Conservation (phyloP, 2,888 invertebrate species). For the Pardosa pseudoannulata region DNA sequence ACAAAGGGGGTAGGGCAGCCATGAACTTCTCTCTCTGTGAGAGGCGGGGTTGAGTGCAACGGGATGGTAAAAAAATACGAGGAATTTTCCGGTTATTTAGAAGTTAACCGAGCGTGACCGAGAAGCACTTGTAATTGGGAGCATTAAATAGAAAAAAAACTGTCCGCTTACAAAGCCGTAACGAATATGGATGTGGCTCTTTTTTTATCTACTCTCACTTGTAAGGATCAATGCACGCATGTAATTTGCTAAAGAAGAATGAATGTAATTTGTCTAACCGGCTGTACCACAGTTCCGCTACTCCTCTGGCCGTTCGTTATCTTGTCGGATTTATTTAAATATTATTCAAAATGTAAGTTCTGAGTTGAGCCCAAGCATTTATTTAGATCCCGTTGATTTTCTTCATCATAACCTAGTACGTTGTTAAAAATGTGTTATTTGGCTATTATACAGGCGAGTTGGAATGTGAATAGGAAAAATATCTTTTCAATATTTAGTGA, state of each 20-base stretch:
- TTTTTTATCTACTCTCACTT: neutral
- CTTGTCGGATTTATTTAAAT: neutral
- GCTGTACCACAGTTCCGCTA: neutral
- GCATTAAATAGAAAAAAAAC: neutral
- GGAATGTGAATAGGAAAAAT: too few species aligned
- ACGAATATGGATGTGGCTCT: neutral
- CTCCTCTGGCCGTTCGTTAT: too few species aligned
- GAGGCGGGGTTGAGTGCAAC: neutral
- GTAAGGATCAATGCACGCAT: neutral
- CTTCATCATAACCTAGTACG: too few species aligned
- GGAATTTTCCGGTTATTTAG: conserved; percentile 33
- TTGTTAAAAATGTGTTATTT: too few species aligned
- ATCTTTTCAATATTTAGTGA: too few species aligned
- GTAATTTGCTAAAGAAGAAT: neutral
- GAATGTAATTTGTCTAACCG: neutral
- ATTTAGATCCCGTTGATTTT: too few species aligned
- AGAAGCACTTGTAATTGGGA: neutral
- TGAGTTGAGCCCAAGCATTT: too few species aligned
- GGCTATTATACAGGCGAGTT: too few species aligned
- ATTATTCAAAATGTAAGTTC: neutral
- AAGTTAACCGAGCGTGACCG: conserved; percentile 14
- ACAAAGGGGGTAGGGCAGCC: neutral
- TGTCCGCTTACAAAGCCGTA: neutral
- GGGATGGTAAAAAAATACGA: neutral
- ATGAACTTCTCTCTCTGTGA: conserved; percentile 23